These are phyloP conservation scores for Periparus ater DNA, from an alignment of 2,797 vertebrate species.

Conservation along the genomic window DNA sequence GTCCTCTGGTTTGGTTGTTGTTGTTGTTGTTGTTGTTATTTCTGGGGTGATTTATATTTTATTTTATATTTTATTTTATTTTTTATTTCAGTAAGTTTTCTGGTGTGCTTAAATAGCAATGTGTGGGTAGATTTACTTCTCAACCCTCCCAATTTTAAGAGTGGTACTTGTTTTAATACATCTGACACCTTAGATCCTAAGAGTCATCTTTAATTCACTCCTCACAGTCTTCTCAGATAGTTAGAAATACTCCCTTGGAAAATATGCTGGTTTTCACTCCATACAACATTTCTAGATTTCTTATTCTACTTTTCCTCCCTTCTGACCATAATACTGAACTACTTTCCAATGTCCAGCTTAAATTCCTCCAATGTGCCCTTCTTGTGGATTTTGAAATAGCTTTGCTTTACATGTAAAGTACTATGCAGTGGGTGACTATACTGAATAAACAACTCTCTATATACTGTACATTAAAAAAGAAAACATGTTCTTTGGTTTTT, in stretches of 20 bases:
- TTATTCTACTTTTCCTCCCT: background rate
- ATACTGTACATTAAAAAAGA: background rate
- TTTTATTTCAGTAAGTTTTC: background rate
- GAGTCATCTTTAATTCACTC: background rate
- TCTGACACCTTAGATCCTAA: background rate
- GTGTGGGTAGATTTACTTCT: background rate
- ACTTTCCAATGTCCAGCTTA: background rate
- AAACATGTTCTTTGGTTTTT: accelerated
- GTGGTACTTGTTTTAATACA: background rate
- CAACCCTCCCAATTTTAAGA: background rate
- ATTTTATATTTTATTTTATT: no score
- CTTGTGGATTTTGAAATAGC: background rate
- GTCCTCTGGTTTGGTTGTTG: background rate
- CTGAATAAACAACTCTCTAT: background rate
- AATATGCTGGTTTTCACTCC: accelerated
- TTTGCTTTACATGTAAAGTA: background rate
- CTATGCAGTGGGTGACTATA: background rate
- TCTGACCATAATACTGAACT: background rate
- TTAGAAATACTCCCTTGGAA: background rate
- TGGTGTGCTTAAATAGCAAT: background rate
- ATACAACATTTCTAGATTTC: background rate
- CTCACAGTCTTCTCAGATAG: background rate
- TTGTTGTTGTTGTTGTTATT: background rate
- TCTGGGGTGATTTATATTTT: background rate
- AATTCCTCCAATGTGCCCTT: background rate